Evolutionary conservation across 2,888 invertebrate species (phyloP), one percentile per base, ranked within the genome.

Genomic region (Shargacucullia verbasci): DNA sequence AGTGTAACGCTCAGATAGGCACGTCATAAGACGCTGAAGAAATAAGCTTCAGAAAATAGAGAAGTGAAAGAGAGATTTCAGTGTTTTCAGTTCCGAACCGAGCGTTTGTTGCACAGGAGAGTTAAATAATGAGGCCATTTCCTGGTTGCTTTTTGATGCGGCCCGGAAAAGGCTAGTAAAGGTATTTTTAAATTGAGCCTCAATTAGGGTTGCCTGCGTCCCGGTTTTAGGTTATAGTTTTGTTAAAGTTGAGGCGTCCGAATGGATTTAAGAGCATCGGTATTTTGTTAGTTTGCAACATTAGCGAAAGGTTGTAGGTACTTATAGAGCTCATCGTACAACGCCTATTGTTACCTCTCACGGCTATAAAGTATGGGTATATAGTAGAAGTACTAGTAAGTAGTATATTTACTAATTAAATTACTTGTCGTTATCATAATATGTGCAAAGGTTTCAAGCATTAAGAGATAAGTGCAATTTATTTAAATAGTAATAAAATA

Each of bases 101-200:
- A 14, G 39, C n/a, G 50, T 55, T 70, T 73, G 54, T 49, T 71
- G 66, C 74, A 73, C 57, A 54, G 41, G 29, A 55, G 55, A 58
- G 58, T 73, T 49, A 64, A 64, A 70, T 71, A 73, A 71, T 73
- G 71, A 70, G 52, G 74, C 60, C 57, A 73, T 74, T 71, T 70
- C 66, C 59, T 49, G 52, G 34, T n/a, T 55, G 43, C 48, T 55
- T 71, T 73, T 60, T 64, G 54, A 70, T 65, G 48, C 60, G 59
- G 39, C 50, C 45, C n/a, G 39, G 31, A 38, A 70, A 60, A 54
- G 56, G 47, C 27, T 41, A 35, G 52, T 62, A 62, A 59, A 50
- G 41, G 54, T 35, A 70, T 64, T 65, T 70, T 73, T 53, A 73
- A 70, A 70, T 52, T 58, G 54, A 70, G 46, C 45, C 40, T 43